Evolutionary conservation across 2,888 invertebrate species (phyloP), one percentile per base, ranked within the genome.

Genomic region (Leptothorax acervorum): DNA sequence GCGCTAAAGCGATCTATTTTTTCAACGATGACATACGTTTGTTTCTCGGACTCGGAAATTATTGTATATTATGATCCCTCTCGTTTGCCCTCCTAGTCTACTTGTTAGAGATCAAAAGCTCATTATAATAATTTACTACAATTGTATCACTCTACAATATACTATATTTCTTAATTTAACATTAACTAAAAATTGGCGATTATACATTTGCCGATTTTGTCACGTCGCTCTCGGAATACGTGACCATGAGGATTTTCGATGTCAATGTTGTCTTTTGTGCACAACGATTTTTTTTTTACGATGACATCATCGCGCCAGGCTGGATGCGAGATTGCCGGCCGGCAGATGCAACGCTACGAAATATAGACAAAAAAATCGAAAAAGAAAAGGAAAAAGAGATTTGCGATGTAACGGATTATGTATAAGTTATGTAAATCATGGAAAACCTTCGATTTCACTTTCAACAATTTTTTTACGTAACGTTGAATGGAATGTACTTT

Each of bases 281-380:
- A 35, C 65, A 65, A 55, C 18, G 76, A 66, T 83, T 86, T 79
- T 86, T 88, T 88, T 88, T 68, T 31, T 45, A 53, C 81, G 84
- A 68, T 89, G 90, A 89, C 88, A 88, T 89, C 89, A 87, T 76
- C 82, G 76, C 53, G 35, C 12, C 18, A 73, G 18, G 6, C 74
- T 82, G 55, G 83, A 82, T 74, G 28, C 53, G 65, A 86, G 55
- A 75, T 87, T 57, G 55, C 45, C 75, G 55, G 51, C 28, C 18
- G 51, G 6, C 35, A 66, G 75, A 55, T 45, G 39, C 39, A 68
- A 53, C 76, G 57, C 51, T 57, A 23, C 11, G 11, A 75, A 65
- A 74, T 35, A n/a, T 3, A 48, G 2, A n/a, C 6, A 42, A 28
- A 5, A 63, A 2, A 51, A 3, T 15, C 3, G n/a, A 15, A 11